Percentiles rank a stretch among this genome's conserved stretches.
phyloP scores from a whole-genome alignment of 2,113 vertebrate species.

The Zosterops japonicus region DNA sequence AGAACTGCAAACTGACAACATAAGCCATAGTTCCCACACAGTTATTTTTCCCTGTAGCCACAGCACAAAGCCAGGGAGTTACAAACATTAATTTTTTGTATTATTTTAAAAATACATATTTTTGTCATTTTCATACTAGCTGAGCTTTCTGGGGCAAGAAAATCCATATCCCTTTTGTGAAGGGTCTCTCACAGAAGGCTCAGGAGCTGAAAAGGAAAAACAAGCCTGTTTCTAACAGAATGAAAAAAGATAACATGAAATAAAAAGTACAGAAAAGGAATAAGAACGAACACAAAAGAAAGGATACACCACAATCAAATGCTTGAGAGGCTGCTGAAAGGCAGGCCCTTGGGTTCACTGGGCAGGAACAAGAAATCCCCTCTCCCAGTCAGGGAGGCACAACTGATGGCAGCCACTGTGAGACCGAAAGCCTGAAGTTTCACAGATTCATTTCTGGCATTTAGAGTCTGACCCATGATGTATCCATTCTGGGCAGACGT shows the following conservation, averaged over 20 bases:
- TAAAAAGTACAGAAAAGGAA: neutral
- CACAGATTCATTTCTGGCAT: constrained; percentile 9
- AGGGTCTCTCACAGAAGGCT: neutral
- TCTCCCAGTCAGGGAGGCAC: neutral
- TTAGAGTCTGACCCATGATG: constrained; percentile 21
- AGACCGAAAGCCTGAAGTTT: neutral
- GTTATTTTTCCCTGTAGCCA: neutral
- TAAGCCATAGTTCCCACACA: neutral
- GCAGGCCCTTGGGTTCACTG: neutral
- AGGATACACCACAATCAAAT: neutral
- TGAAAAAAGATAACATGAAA: neutral
- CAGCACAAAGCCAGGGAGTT: neutral
- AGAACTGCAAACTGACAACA: neutral
- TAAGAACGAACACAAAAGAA: neutral
- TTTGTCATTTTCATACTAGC: constrained; percentile 22
- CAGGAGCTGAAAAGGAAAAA: constrained; percentile 3
- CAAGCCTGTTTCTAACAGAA: neutral
- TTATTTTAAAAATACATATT: neutral
- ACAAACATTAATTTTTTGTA: neutral
- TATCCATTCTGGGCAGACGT: neutral
- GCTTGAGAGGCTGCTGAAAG: neutral
- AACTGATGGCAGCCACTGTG: neutral
- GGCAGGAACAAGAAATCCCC: neutral
- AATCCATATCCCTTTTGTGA: constrained; percentile 54
- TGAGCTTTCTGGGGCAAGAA: neutral